Evolutionary conservation across 53 echinoderm and acorn worm species (phyloP).

Genomic region (Holothuria leucospilota): DNA sequence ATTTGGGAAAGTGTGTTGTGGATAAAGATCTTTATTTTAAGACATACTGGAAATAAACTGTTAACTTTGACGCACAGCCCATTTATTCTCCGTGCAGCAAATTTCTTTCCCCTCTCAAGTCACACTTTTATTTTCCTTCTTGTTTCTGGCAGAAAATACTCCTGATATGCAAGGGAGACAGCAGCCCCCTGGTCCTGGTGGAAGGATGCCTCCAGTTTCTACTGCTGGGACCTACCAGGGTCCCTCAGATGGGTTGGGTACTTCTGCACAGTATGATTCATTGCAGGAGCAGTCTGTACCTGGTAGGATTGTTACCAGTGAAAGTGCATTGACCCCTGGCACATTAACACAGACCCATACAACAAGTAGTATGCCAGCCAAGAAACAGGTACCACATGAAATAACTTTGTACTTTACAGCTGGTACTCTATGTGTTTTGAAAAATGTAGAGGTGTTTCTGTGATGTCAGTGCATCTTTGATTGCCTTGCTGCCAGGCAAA

Average conservation of each 20-base stretch:
- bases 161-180: background rate
- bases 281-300: background rate
- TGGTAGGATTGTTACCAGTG: conserved; percentile 74
- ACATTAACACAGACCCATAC: conserved; percentile 70
- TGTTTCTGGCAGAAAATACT: background rate
- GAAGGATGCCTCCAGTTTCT: background rate
- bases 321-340: conserved; percentile 65
- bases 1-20: too few relatives aligned
- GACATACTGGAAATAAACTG: too few relatives aligned
- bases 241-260: background rate
- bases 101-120: too few relatives aligned
- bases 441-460: too few relatives aligned
- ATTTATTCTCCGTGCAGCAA: too few relatives aligned
- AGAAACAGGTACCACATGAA: background rate
- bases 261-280: background rate
- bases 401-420: too few relatives aligned
- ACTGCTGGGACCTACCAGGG: conserved; percentile 8
- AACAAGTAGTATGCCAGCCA: conserved; percentile 8
- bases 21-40: too few relatives aligned
- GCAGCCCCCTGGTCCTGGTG: conserved; percentile 7
- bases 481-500: too few relatives aligned
- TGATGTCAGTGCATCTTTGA: too few relatives aligned
- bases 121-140: too few relatives aligned
- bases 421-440: too few relatives aligned
- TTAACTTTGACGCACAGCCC: too few relatives aligned